Base-by-base conservation (phyloP, 2,113 vertebrate species). In the Falco punctatus region DNA sequence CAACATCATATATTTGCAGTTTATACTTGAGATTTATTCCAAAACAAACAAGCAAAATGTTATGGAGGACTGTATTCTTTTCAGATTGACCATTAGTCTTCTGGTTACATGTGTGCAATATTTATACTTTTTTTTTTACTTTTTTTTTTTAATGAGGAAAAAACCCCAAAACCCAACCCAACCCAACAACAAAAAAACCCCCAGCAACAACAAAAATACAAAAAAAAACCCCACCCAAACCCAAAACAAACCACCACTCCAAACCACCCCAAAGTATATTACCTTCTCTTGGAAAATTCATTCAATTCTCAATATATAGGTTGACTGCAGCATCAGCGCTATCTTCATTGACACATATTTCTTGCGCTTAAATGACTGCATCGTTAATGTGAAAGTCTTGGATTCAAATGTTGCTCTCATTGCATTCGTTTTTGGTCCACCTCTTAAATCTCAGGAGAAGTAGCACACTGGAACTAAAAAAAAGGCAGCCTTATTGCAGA, bases 91-190 rank as follows among this genome's bases (percentile, higher is more conserved):
- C 7, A 4, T 57, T 59, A 52, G 4, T 44, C 21, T 92, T 83
- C 15, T 92, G 42, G 2, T 11, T 88, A 30, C 5, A 12, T 0
- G 0, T 3, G 1, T 74, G 13, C 27, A 26, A 32, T 44, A 1
- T 66, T 73, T 7, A 30, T 15, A 13, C 5, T 40, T 57, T n/a
- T 0, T 23, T 83, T 82, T 40, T 42, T 42, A 5, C 14, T 42
- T 38, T 38, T 38, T 38, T 38, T 38, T 38, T 38, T 38, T 38
- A 38, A 38, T 13, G 4, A 20, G 23, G 1, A 27, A 40, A 35
- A n/a, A 23, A 32, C 0, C 19, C 1, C 11, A 27, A 42, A 42
- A 42, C 42, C 42, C 42, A 10, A 38, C 9, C 35, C 35, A 38
- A 38, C 9, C 35, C 35, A 38, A 38, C 35, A 38, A 38, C 35